Evolutionary conservation across 2,888 invertebrate genomes (phyloP), one percentile per base, ranked within the genome.

Genomic region (Operophtera brumata): DNA sequence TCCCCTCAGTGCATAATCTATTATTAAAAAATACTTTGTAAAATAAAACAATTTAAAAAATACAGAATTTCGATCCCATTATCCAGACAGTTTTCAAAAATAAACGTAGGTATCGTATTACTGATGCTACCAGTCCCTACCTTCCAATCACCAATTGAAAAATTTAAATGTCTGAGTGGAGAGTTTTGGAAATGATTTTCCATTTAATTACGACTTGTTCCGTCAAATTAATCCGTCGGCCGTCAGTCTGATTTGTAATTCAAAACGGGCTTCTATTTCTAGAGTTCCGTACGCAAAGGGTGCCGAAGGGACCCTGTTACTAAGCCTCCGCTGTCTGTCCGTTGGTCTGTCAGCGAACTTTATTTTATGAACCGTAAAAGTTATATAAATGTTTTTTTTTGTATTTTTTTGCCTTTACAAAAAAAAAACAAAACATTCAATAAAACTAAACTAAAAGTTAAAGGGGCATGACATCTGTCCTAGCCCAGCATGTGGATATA

Each of bases 151-250:
- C 8, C 42, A 40, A 47, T 50, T 32, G 14, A 26, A 13, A 54
- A 51, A 78, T 77, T 73, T 75, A 67, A 74, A 77, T 75, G 75
- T 75, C 77, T 77, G 75, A 75, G 73, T 69, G 68, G 36, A 28
- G 30, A 44, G 28, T 46, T 37, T 48, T 56, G 54, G n/a, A 77
- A 78, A 77, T 81, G 72, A 80, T 81, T 77, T 76, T 67, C 73
- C 71, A 76, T 84, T 77, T 80, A 84, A 83, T 85, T 82, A 76
- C 74, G 77, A 72, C 69, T 75, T 77, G 77, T 75, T 73, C 76
- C 70, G 71, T 73, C 73, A 80, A 84, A 84, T 84, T 80, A 79
- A 81, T 78, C 76, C 77, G 71, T 65, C 70, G 69, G 64, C 64
- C 77, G 71, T 65, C 70, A 69, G 64, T 63, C 9, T 50, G 72